phyloP scores from a whole-genome alignment of 2,888 invertebrate genomes.

The Thysanoteuthis rhombus region DNA sequence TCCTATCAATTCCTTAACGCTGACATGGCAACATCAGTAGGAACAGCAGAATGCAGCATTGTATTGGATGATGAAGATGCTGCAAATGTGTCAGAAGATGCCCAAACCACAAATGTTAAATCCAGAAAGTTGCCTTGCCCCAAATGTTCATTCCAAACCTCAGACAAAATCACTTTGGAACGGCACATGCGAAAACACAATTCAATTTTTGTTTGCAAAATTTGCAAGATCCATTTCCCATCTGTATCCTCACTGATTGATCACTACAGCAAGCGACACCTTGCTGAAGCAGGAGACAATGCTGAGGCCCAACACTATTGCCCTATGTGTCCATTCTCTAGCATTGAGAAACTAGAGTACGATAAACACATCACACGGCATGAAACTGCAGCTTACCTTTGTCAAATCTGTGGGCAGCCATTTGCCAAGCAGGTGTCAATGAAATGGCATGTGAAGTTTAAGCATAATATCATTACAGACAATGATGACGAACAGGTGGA shows the following conservation, averaged over 20 bases:
- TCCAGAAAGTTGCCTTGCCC: conserved; percentile 44
- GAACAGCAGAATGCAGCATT: not conserved
- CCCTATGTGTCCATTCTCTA: not conserved
- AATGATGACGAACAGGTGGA: not conserved
- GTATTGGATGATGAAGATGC: not conserved
- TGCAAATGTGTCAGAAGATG: not conserved
- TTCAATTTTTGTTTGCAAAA: not conserved
- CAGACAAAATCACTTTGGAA: conserved; percentile 44
- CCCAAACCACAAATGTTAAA: not conserved
- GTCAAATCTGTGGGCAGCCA: not conserved
- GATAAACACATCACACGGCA: conserved; percentile 21
- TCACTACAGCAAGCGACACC: not conserved
- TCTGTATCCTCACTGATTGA: not conserved
- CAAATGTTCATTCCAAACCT: conserved; percentile 43
- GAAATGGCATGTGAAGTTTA: conserved; percentile 21
- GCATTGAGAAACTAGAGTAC: not conserved
- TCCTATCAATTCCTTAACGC: not conserved
- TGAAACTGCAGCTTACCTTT: not conserved
- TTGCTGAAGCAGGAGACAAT: not conserved
- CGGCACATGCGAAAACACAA: conserved; percentile 44
- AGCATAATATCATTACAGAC: not conserved
- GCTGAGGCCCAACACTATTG: not conserved
- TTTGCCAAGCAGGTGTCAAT: conserved; percentile 17
- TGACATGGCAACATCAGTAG: not conserved
- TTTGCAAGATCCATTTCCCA: not conserved